These are phyloP conservation scores for Ornithoptera priamus DNA, from an alignment of 2,888 invertebrate species.

Conservation along the genomic window DNA sequence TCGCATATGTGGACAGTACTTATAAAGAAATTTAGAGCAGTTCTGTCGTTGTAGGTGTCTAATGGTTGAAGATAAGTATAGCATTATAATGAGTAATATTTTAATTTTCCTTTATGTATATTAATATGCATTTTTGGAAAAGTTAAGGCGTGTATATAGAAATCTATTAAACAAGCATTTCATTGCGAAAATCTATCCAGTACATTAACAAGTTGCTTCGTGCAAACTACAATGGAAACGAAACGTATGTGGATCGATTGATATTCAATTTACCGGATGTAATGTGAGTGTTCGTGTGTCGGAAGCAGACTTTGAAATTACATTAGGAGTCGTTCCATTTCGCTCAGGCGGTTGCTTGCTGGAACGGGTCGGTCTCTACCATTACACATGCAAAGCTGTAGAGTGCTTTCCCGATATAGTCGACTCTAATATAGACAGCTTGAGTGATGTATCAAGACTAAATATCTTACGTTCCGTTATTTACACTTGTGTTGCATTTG, in stretches of 20 bases:
- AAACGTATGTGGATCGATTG: slow-evolving; percentile 10
- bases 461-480: no score
- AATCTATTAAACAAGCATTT: no score
- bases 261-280: slow-evolving; percentile 4
- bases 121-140: no score
- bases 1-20: no score
- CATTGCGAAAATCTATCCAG: not conserved
- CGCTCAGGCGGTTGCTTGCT: slow-evolving; percentile 9
- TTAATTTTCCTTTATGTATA: no score
- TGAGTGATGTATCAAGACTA: no score
- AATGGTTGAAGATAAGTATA: no score
- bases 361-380: slow-evolving; percentile 7
- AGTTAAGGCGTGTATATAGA: no score
- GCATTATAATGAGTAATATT: no score
- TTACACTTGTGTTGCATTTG: no score
- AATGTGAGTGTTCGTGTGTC: slow-evolving; percentile 11
- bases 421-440: not conserved
- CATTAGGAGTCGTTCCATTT: slow-evolving; percentile 21
- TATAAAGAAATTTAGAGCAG: no score
- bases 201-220: not conserved
- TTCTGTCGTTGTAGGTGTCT: no score
- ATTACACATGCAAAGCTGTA: slow-evolving; percentile 14
- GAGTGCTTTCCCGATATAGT: slow-evolving; percentile 1
- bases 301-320: slow-evolving; percentile 20
- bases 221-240: not conserved